Evolutionary conservation across 2,888 invertebrate species (phyloP), one percentile per base, ranked within the genome.

Genomic region (Sycophila texana): DNA sequence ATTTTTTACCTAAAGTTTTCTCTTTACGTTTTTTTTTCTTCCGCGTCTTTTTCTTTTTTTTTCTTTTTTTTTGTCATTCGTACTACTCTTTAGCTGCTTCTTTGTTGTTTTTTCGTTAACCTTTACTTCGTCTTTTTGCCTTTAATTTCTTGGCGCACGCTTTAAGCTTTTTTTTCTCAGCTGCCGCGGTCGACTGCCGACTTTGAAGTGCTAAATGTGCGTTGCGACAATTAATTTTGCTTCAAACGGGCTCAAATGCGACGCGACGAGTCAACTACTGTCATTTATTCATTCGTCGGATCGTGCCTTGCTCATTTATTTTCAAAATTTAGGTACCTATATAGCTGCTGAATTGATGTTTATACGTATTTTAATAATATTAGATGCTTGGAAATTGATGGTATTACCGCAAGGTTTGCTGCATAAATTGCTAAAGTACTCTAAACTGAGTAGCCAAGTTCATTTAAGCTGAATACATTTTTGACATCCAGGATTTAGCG

Each of bases 1-100:
- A 72, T 20, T 73, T 55, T 51, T 12, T 51, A 63, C 53, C 14
- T 60, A n/a, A 73, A 55, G 13, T 61, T 73, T 20, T 55, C 53
- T 26, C 39, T 30, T 20, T 61, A 2, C 16, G n/a, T 14, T 10
- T 71, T 71, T 22, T 71, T 30, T n/a, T 13, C n/a, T n/a, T n/a
- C n/a, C n/a, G 20, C 47, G 14, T 30, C 51, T 67, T 20, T 16
- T 2, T 26, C 18, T 57, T 20, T 10, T 63, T 51, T 65, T 5
- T 30, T 63, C 39, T 63, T 39, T 39, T 30, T 18, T 63, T 18
- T 63, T 7, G 39, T 10, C 68, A 10, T 20, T 58, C 22, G 14
- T 14, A 47, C 22, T 58, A 2, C 55, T 67, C 47, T 14, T 30
- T 13, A 14, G 53, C 49, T 18, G 47, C 47, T 22, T 12, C 47